Conservation (phyloP, 2,113 vertebrate species). For the Solea solea region DNA sequence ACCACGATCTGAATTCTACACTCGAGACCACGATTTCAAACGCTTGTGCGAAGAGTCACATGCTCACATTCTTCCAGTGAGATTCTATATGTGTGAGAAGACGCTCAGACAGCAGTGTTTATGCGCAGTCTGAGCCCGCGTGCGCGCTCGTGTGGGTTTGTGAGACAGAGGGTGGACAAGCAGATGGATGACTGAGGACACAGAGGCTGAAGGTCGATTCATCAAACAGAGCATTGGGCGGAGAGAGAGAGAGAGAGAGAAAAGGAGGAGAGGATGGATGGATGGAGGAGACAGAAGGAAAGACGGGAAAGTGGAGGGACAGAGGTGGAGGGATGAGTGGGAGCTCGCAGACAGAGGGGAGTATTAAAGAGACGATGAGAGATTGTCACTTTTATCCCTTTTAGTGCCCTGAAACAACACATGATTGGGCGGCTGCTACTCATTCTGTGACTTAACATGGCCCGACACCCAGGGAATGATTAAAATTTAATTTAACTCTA, state of each 20-base stretch:
- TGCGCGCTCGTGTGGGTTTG: constrained; percentile 33
- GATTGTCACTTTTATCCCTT: constrained; percentile 59
- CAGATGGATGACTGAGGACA: constrained; percentile 78
- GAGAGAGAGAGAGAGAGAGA: constrained; percentile 32
- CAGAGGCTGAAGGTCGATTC: constrained; percentile 74
- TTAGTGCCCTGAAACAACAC: constrained; percentile 55
- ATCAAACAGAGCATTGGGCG: constrained; percentile 71
- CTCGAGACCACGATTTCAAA: too few species aligned
- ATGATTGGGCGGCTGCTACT: constrained; percentile 37
- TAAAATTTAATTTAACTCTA: constrained; percentile 67
- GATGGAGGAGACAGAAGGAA: constrained; percentile 11
- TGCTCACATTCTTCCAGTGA: background rate
- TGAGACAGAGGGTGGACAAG: constrained; percentile 75
- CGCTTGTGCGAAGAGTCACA: background rate
- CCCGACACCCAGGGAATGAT: constrained; percentile 45
- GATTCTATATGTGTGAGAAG: constrained; percentile 19
- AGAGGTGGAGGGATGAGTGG: constrained; percentile 16
- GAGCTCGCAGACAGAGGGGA: constrained; percentile 40
- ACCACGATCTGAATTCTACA: too few species aligned
- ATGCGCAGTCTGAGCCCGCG: background rate
- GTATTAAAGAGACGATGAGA: constrained; percentile 52
- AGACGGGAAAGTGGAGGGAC: background rate
- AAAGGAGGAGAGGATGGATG: constrained; percentile 37
- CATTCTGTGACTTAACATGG: constrained; percentile 44
- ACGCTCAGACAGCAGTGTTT: constrained; percentile 35